Evolutionary conservation across 64 coral and sea anemone genomes (phyloP).

Genomic region (Catalaphyllia jardinei): DNA sequence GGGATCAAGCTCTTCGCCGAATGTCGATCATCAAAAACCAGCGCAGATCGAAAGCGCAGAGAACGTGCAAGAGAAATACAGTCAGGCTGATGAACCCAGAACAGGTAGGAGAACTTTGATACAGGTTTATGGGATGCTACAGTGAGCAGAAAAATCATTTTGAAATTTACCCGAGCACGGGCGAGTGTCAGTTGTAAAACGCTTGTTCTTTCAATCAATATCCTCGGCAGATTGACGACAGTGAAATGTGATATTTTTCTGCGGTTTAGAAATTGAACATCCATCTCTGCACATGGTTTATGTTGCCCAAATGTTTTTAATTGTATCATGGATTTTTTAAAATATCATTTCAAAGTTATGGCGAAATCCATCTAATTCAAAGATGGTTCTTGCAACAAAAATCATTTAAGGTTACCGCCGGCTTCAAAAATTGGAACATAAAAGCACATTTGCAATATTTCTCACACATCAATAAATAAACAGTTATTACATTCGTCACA

Average conservation of each 20-base stretch:
- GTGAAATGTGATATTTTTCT: conserved; percentile 38
- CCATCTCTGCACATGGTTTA: too few species aligned
- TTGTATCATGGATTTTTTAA: background rate
- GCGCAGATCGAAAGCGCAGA: background rate
- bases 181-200: background rate
- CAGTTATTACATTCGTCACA: background rate
- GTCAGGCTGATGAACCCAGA: background rate
- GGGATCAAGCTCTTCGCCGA: background rate
- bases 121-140: background rate
- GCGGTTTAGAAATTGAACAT: background rate
- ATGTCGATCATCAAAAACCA: conserved; percentile 1
- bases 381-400: too few species aligned
- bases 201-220: background rate
- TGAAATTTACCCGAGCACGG: background rate
- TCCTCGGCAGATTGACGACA: background rate
- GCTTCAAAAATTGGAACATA: background rate
- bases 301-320: background rate
- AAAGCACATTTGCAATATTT: background rate
- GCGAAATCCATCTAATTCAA: background rate
- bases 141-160: background rate
- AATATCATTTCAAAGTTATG: background rate
- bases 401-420: background rate
- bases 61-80: background rate
- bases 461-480: too few species aligned
- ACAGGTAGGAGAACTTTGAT: background rate